Evolutionary conservation across 2,797 vertebrate genomes (phyloP), one percentile per base, ranked within the genome.

Genomic region (Enteromius unitaeniatus): DNA sequence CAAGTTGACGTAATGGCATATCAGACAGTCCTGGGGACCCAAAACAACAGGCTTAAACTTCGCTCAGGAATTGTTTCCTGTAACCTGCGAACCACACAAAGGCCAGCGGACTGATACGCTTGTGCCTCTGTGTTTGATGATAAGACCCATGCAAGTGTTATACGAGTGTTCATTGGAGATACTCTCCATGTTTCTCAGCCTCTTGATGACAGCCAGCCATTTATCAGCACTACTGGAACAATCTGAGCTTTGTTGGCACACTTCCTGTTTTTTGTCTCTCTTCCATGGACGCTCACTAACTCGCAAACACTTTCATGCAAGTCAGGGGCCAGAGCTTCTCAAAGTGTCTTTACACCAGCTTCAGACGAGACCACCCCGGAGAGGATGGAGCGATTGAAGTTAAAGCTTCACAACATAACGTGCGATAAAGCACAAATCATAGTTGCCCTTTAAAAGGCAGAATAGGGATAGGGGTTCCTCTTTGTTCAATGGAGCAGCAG

Each of bases 351-450:
- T 83, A 58, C 70, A 81, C 64, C 76, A 68, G 74, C 85, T 86
- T 87, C 65, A 86, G 78, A 83, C 10, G 51, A 86, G 88, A 89
- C 87, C 88, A 89, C 87, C 86, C 82, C 64, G 40, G 78, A 86
- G 87, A 83, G 62, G 78, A 83, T 23, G 40, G 34, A 53, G 26
- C 72, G 49, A 79, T 70, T 86, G 74, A 78, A 76, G 64, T 67
- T 62, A 58, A 79, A 82, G 70, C 69, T 78, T 82, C 78, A 84
- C 67, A 84, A 84, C 70, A 88, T 82, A 87, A 85, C 37, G 26
- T 7, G 70, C 65, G 87, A 87, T 87, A 87, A 84, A 81, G 84
- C 37, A 68, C 74, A 87, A 75, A 79, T 85, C 84, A 80, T 83
- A 86, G 86, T 79, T 86, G 78, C 85, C 83, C 79, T 85, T 88